Conservation (phyloP, 2,113 vertebrate species). For the Clarias macrocephalus region DNA sequence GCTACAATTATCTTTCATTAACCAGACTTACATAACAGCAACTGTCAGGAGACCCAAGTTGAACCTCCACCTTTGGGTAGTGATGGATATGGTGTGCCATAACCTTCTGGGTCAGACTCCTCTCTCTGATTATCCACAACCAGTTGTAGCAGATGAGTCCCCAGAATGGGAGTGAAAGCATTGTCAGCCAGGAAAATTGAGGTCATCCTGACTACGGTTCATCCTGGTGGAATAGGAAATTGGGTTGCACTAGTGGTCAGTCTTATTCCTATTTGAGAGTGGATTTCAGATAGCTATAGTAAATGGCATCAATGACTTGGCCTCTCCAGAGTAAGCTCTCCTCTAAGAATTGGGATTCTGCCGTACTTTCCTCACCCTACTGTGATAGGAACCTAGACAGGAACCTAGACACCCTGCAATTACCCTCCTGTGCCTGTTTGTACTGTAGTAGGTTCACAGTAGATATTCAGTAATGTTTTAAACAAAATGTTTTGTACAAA, state of each 20-base stretch:
- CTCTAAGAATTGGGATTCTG: background rate
- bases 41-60: background rate
- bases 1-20: background rate
- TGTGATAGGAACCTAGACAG: background rate
- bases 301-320: background rate
- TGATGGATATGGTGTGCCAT: background rate
- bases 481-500: background rate
- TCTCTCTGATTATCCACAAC: background rate
- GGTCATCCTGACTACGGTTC: background rate
- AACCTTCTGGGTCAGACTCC: background rate
- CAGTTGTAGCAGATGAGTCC: background rate
- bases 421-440: background rate
- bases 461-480: background rate
- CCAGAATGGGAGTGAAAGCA: background rate
- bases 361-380: background rate
- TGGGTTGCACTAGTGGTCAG: background rate
- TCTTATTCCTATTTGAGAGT: background rate
- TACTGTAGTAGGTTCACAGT: background rate
- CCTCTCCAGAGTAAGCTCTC: background rate
- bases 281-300: background rate
- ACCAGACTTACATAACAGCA: background rate
- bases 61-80: background rate
- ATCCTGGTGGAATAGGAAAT: background rate
- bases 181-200: background rate
- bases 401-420: background rate